Evolutionary conservation across 2,888 invertebrate species (phyloP).

Genomic region (Dryococelus australis): DNA sequence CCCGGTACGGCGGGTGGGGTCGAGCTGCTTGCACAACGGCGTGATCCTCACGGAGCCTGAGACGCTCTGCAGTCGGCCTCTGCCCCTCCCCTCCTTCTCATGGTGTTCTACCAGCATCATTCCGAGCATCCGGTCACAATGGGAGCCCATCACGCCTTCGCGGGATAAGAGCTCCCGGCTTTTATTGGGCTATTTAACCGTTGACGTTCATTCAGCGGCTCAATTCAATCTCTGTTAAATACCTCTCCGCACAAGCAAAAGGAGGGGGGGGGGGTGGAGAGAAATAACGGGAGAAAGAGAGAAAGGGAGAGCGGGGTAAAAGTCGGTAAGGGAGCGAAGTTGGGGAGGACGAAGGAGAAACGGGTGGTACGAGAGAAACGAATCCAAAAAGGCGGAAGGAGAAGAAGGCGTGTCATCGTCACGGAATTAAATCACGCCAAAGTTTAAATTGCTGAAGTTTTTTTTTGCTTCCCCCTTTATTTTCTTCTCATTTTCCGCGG

Average conservation of each 20-base stretch:
- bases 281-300: not conserved
- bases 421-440: slow-evolving; percentile 27
- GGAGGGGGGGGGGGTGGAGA: not conserved
- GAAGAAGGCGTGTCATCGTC: slow-evolving; percentile 22
- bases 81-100: too few relatives aligned
- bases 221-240: slow-evolving; percentile 28
- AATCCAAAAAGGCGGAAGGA: not conserved
- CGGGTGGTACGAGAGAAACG: not conserved
- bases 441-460: slow-evolving; percentile 21
- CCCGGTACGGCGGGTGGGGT: too few relatives aligned
- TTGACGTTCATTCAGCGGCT: slow-evolving; percentile 24
- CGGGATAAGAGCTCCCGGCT: not conserved
- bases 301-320: not conserved
- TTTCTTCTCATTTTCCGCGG: slow-evolving; percentile 13
- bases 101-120: too few relatives aligned
- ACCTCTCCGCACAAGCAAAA: not conserved
- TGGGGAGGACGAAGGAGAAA: not conserved
- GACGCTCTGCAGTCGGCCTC: too few relatives aligned
- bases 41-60: too few relatives aligned
- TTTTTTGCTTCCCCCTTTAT: not conserved
- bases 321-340: not conserved
- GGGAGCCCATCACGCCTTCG: slow-evolving; percentile 16
- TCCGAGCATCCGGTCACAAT: not conserved
- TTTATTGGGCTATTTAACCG: slow-evolving; percentile 27
- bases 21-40: too few relatives aligned